These are phyloP conservation scores for Limonius californicus DNA, from an alignment of 1,140 invertebrate genomes.

Conservation along the genomic window DNA sequence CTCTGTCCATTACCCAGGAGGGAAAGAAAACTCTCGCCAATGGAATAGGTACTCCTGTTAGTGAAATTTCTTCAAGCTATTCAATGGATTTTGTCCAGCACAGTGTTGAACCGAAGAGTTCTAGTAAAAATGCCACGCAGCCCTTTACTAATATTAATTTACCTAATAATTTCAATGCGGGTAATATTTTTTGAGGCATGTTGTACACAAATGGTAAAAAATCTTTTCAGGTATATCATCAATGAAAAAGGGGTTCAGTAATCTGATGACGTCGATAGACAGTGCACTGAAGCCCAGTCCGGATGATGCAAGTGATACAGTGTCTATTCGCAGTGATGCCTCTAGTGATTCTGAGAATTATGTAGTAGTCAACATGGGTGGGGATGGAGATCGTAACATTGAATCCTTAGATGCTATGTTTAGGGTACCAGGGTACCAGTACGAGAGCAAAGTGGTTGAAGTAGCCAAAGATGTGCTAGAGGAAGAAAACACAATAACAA, in stretches of 20 bases:
- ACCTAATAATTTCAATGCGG: slow-evolving; percentile 40
- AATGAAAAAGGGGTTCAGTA: slow-evolving; percentile 75
- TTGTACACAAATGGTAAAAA: not conserved
- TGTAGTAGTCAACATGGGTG: slow-evolving; percentile 59
- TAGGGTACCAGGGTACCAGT: slow-evolving; percentile 43
- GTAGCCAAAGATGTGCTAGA: slow-evolving; percentile 81
- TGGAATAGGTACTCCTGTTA: slow-evolving; percentile 14
- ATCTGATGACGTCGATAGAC: slow-evolving; percentile 76
- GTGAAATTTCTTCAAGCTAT: slow-evolving; percentile 20
- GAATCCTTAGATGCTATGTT: slow-evolving; percentile 55
- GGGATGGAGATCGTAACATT: slow-evolving; percentile 61
- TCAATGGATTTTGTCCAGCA: slow-evolving; percentile 26
- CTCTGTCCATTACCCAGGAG: slow-evolving; percentile 26
- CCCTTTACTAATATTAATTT: slow-evolving; percentile 33
- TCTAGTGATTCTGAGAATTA: slow-evolving; percentile 79
- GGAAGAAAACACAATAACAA: slow-evolving; percentile 60
- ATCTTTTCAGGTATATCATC: slow-evolving; percentile 56
- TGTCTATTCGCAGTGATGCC: slow-evolving; percentile 69
- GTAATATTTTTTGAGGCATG: slow-evolving; percentile 17
- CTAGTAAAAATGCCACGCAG: slow-evolving; percentile 5
- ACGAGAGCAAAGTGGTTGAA: slow-evolving; percentile 54
- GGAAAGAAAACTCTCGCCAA: not conserved
- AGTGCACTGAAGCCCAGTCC: slow-evolving; percentile 67
- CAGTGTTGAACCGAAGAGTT: slow-evolving; percentile 9
- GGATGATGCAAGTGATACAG: slow-evolving; percentile 67